Conservation (phyloP, 2,113 vertebrate genomes). For the Toxotes jaculatrix region DNA sequence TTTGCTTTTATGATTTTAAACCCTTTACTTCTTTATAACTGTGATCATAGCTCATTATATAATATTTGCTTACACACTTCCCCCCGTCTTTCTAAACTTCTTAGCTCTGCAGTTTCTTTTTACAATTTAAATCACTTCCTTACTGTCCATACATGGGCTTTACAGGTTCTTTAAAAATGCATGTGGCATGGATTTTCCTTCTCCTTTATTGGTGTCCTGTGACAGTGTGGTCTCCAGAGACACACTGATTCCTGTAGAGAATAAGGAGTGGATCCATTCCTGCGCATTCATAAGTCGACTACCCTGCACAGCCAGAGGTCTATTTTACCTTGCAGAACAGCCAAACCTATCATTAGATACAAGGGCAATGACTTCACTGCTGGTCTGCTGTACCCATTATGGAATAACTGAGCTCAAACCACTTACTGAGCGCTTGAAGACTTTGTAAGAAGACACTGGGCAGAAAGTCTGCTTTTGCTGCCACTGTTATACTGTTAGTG, state of each 20-base stretch:
- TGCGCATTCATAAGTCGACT: constrained; percentile 32
- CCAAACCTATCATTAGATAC: constrained; percentile 67
- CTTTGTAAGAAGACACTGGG: constrained; percentile 39
- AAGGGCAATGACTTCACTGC: constrained; percentile 65
- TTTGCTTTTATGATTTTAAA: not conserved
- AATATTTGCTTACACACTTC: constrained; percentile 1
- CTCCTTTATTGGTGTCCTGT: constrained; percentile 30
- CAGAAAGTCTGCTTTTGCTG: constrained; percentile 25
- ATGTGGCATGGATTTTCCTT: constrained; percentile 49
- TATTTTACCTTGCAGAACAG: constrained; percentile 56
- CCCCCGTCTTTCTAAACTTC: constrained; percentile 6
- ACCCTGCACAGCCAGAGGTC: constrained; percentile 56
- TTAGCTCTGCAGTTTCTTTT: constrained; percentile 26
- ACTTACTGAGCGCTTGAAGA: constrained; percentile 41
- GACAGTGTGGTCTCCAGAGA: constrained; percentile 34
- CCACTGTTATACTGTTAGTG: constrained; percentile 11
- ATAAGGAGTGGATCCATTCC: constrained; percentile 39
- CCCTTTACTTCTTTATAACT: constrained; percentile 13
- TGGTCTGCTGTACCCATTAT: constrained; percentile 62
- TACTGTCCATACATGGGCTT: constrained; percentile 10
- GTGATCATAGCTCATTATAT: not conserved
- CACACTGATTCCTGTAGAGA: constrained; percentile 39
- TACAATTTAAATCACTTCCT: constrained; percentile 27
- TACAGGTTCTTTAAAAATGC: constrained; percentile 53
- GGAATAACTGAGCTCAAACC: constrained; percentile 63